Base-by-base conservation (phyloP, 2,113 vertebrate genomes). In the Noctilio leporinus region DNA sequence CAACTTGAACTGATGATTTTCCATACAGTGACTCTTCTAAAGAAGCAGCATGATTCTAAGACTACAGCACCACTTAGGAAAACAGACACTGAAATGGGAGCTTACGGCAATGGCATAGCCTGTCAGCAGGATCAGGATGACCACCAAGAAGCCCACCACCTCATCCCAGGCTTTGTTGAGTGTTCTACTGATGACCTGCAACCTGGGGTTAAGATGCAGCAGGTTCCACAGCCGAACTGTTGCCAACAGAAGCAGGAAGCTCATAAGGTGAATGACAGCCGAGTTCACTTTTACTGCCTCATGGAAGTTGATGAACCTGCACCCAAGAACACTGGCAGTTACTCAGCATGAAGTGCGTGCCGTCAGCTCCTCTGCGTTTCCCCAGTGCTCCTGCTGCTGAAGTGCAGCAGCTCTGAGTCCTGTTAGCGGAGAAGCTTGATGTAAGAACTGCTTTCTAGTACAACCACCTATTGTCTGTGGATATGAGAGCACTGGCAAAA, bases 301-400 rank as follows among this genome's bases (percentile, higher is more conserved):
- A 0, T 47, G 53, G 96, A 98, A 98, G 45, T 69, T 97, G 93
- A 97, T 85, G 93, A 96, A 97, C 53, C 98, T 98, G 73, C 24
- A 64, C 6, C 59, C 35, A 51, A 49, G 51, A 62, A 49, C 49
- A 76, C 33, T 15, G 81, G 53, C 78, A 17, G 40, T 91, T 55
- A 86, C 5, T 75, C 2, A 38, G 22, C 17, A 26, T 1, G 11
- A 40, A 55, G 6, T 9, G 8, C 10, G 2, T 1, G 51, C 14
- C 28, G 5, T 59, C 10, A 10, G n/a, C n/a, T n/a, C n/a, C n/a
- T n/a, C n/a, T n/a, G n/a, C n/a, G 28, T 22, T 51, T 93, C 40
- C 26, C 38, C 19, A 51, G 14, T 0, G 4, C 45, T 16, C 12
- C 51, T 28, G 0, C 47, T 28, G 4, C 73, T 38, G 0, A 16